Evolutionary conservation across 2,797 vertebrate genomes (phyloP), one percentile per base, ranked within the genome.

Genomic region (Melanogrammus aeglefinus): DNA sequence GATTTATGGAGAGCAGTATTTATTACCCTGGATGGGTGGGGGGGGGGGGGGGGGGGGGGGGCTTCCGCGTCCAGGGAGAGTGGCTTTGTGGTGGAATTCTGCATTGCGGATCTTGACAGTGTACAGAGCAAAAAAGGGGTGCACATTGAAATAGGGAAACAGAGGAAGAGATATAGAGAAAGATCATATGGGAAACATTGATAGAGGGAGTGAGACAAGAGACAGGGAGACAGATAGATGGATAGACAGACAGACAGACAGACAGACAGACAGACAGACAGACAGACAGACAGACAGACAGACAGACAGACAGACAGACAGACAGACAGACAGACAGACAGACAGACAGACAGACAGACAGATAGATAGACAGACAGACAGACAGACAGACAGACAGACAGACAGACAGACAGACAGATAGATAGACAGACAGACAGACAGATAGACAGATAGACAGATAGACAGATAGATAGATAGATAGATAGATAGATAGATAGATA

Each of bases 1-100:
- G 90, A 92, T 91, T 91, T 90, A 93, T 91, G 87, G 83, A 75
- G 75, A 76, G n/a, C 76, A 83, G 29, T 82, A 88, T 88, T 85
- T 89, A 88, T 88, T 80, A 86, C 78, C 87, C 82, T 81, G 82
- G 75, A 84, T 83, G 83, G 86, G 87, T 88, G 87, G 81, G 80
- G 73, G 74, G 38, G n/a, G n/a, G n/a, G n/a, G 41, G 76, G 77
- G 77, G 63, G 16, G 51, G 69, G 72, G 73, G 74, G 73, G 74
- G 21, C 18, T 38, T 74, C 35, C 36, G n/a, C n/a, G n/a, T 39
- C 12, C 38, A 38, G 70, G 13, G 70, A n/a, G 70, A 35, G 70
- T 35, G 70, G 31, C 33, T 31, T 33, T 72, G 70, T 72, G 29
- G 70, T 72, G 70, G 70, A 72, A 72, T 72, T 72, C 70, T 18